A percentile compares a stretch with the other conserved stretches of the same genome.
These are phyloP conservation scores for Eucidaris tribuloides DNA, from an alignment of 35 echinoderm and acorn worm species.

Conservation along the genomic window DNA sequence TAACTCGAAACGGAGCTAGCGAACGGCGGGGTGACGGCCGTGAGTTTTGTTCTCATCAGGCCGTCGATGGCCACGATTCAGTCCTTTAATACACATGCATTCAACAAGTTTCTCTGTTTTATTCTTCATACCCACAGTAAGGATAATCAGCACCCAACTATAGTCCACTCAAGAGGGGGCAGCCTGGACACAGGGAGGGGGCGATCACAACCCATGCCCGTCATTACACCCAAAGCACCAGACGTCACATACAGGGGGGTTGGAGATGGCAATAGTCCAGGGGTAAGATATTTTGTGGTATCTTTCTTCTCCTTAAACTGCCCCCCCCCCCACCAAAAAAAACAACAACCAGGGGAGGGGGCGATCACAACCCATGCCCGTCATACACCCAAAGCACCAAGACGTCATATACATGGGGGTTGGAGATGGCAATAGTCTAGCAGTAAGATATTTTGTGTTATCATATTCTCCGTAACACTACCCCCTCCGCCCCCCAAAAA, in stretches of 20 bases:
- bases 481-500: too few relatives aligned
- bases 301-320: too few relatives aligned
- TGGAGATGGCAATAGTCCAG: slow-evolving; percentile 73
- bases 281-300: slow-evolving; percentile 47
- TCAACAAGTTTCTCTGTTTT: slow-evolving; percentile 1
- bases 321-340: too few relatives aligned
- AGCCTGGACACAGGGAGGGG: slow-evolving; percentile 43
- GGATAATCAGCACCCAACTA: slow-evolving; percentile 84
- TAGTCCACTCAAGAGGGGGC: slow-evolving; percentile 74
- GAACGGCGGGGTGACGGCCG: too few relatives aligned
- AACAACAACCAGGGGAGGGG: slow-evolving; percentile 42
- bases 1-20: too few relatives aligned
- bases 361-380: slow-evolving; percentile 76
- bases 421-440: slow-evolving; percentile 71
- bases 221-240: slow-evolving; percentile 85
- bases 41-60: too few relatives aligned
- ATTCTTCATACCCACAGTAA: slow-evolving; percentile 28
- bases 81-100: too few relatives aligned
- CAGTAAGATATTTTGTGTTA: too few relatives aligned
- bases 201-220: slow-evolving; percentile 76
- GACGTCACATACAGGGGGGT: slow-evolving; percentile 80
- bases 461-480: too few relatives aligned
- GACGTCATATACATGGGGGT: slow-evolving; percentile 77
- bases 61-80: too few relatives aligned
- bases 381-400: slow-evolving; percentile 77